Conservation (phyloP, 64 coral and sea anemone genomes). For the Platygyra sinensis region DNA sequence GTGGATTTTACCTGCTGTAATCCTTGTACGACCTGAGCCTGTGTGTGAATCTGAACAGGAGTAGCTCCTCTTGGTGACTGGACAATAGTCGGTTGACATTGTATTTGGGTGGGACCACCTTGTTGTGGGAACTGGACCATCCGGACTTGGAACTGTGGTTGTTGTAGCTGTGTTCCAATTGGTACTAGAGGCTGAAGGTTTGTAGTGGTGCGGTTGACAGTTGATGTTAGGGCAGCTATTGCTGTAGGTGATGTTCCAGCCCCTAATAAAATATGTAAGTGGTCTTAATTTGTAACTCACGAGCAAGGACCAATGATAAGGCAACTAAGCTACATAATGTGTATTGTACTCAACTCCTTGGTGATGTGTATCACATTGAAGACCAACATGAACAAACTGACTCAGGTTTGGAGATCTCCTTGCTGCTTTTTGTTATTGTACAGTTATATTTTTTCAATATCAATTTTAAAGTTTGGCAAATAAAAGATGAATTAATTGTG, state of each 20-base stretch:
- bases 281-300: too few relatives aligned
- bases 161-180: conserved; percentile 48
- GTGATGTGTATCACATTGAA: too few relatives aligned
- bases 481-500: too few relatives aligned
- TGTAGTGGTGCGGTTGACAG: conserved; percentile 60
- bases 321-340: too few relatives aligned
- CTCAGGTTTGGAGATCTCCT: too few relatives aligned
- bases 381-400: too few relatives aligned
- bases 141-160: conserved; percentile 31
- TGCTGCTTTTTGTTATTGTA: too few relatives aligned
- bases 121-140: conserved; percentile 67
- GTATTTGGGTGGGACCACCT: conserved; percentile 51
- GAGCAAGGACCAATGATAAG: too few relatives aligned
- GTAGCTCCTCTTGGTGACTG: conserved; percentile 52
- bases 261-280: not conserved
- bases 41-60: conserved; percentile 52
- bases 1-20: conserved; percentile 30
- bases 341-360: too few relatives aligned
- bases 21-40: conserved; percentile 53
- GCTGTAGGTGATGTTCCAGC: conserved; percentile 34
- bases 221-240: conserved; percentile 47
- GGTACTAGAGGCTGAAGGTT: conserved; percentile 67
- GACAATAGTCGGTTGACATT: conserved; percentile 58
- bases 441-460: too few relatives aligned
- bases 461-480: too few relatives aligned